phyloP scores from a whole-genome alignment of 2,113 vertebrate species.

The Rhea americana region DNA sequence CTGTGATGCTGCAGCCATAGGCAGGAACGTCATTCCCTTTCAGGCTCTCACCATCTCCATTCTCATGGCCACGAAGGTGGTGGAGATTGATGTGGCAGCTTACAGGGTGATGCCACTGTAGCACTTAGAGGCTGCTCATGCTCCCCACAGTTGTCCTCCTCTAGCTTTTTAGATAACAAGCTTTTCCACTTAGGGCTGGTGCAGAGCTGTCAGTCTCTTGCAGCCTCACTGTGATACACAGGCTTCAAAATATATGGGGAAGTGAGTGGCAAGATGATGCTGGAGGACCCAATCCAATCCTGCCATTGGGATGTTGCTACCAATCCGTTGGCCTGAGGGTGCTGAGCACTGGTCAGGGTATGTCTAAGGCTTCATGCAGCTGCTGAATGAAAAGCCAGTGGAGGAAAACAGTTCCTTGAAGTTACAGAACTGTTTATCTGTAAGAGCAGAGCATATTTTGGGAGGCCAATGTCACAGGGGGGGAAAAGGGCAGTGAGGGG shows the following conservation, averaged over 20 bases:
- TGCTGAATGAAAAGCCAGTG: no score
- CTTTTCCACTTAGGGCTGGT: no score
- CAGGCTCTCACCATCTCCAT: no score
- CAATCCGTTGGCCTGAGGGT: not conserved
- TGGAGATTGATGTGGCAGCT: not conserved
- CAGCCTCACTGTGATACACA: no score
- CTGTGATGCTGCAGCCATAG: not conserved
- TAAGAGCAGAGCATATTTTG: not conserved
- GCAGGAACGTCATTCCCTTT: not conserved
- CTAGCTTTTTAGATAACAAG: not conserved
- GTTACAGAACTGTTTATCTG: not conserved
- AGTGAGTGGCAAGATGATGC: not conserved
- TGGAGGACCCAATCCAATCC: not conserved
- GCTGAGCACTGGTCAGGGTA: not conserved
- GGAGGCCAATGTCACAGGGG: no score
- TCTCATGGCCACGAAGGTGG: not conserved
- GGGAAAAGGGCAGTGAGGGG: not conserved
- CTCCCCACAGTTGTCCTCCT: no score
- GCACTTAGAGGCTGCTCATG: not conserved
- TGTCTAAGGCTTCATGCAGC: no score
- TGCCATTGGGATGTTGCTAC: not conserved
- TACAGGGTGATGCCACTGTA: not conserved
- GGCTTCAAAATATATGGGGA: not conserved
- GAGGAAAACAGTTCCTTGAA: not conserved
- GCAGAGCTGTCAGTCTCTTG: not conserved